phyloP scores from a whole-genome alignment of 2,797 vertebrate species.

The Malurus splendens region DNA sequence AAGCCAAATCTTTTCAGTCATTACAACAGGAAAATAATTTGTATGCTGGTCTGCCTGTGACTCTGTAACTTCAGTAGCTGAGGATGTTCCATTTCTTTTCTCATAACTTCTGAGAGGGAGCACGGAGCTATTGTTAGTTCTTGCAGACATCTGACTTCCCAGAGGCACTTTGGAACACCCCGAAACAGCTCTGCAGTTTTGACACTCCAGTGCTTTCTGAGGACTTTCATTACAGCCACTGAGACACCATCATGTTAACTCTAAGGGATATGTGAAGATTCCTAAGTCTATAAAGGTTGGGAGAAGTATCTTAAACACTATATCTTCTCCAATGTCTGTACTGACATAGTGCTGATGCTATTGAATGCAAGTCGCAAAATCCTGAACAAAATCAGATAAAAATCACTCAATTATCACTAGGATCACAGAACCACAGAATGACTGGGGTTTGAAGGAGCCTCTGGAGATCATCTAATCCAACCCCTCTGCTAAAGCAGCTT shows the following conservation, averaged over 20 bases:
- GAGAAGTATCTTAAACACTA: not conserved
- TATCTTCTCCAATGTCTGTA: not conserved
- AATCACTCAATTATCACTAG: not conserved
- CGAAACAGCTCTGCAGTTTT: not conserved
- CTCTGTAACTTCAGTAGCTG: not conserved
- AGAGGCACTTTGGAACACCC: not conserved
- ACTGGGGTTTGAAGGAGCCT: not conserved
- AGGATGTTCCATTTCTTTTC: not conserved
- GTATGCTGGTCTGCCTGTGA: not conserved
- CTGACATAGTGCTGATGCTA: not conserved
- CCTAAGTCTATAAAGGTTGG: fast-evolving
- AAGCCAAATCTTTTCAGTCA: not conserved
- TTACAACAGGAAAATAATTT: not conserved
- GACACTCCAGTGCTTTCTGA: not conserved
- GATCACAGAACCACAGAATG: not conserved
- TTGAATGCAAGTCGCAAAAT: not conserved
- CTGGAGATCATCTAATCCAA: not conserved
- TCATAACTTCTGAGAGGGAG: not conserved
- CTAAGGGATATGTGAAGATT: not conserved
- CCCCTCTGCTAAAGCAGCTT: not conserved
- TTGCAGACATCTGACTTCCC: not conserved
- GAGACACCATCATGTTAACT: not conserved
- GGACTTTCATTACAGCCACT: not conserved
- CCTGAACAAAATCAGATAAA: not conserved
- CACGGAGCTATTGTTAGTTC: not conserved